A percentile compares a stretch with the other conserved stretches of the same genome.
These are phyloP conservation scores for Darevskia mixta DNA, from an alignment of 2,797 vertebrate species.

Conservation along the genomic window DNA sequence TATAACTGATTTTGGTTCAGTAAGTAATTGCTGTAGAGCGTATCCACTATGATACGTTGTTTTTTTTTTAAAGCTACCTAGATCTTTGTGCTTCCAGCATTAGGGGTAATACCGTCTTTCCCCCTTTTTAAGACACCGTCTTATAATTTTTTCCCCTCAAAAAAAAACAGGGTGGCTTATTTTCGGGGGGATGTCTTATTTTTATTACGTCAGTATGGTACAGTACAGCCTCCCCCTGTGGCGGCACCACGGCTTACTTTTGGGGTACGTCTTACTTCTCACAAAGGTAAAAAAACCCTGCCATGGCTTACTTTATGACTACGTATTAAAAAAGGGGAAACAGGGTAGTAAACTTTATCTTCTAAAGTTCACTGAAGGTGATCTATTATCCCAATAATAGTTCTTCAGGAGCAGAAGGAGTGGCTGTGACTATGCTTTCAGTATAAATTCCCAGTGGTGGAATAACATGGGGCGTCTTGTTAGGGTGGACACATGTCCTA, in stretches of 20 bases:
- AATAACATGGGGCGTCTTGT: not conserved
- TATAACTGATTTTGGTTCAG: not conserved
- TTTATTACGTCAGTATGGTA: too few relatives aligned
- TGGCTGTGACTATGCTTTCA: not conserved
- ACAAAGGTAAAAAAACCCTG: too few relatives aligned
- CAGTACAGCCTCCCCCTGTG: too few relatives aligned
- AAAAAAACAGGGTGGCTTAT: too few relatives aligned
- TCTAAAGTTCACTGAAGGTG: not conserved
- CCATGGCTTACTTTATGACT: too few relatives aligned
- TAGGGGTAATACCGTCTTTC: not conserved
- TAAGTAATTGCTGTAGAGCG: not conserved
- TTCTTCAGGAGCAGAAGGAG: not conserved
- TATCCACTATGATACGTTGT: not conserved
- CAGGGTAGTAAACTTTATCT: not conserved
- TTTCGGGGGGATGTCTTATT: too few relatives aligned
- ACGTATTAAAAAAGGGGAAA: too few relatives aligned
- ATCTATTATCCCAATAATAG: not conserved
- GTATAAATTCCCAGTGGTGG: not conserved
- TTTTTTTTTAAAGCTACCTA: not conserved
- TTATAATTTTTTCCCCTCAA: too few relatives aligned
- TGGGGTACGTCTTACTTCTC: too few relatives aligned
- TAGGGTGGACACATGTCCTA: not conserved
- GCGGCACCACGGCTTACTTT: too few relatives aligned
- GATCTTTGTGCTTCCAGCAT: not conserved
- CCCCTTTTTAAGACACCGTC: too few relatives aligned